Conservation (phyloP, 2,113 vertebrate species). For the Gallinago paraguaiae region DNA sequence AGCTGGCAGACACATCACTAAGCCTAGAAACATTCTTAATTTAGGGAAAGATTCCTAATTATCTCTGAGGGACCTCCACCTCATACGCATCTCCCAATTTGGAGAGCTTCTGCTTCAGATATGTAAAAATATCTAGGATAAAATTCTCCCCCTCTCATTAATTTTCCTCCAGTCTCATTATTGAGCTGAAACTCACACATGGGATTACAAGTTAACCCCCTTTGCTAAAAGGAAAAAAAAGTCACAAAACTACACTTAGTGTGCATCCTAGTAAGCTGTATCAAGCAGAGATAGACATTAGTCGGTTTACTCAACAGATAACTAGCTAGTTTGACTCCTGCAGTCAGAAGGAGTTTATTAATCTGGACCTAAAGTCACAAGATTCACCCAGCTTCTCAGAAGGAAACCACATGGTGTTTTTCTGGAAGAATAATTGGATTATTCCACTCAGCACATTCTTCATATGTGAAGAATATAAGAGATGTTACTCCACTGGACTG, state of each 20-base stretch:
- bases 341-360: not conserved
- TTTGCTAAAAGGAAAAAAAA: not conserved
- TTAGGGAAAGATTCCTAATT: not conserved
- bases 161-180: not conserved
- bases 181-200: not conserved
- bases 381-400: not conserved
- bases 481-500: not conserved
- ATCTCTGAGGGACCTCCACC: not conserved
- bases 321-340: not conserved
- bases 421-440: not conserved
- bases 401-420: not conserved
- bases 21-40: not conserved
- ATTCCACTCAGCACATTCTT: not conserved
- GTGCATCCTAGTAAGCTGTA: not conserved
- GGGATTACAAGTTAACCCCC: not conserved
- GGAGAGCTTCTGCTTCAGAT: not conserved
- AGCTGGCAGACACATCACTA: not conserved
- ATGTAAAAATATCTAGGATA: not conserved
- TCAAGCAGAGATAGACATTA: not conserved
- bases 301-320: not conserved
- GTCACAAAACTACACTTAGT: not conserved
- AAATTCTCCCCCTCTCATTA: not conserved
- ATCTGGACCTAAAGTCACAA: not conserved
- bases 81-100: not conserved
- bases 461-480: not conserved